These are phyloP conservation scores for Nipponacmea schrenckii DNA, from an alignment of 2,888 invertebrate genomes.

Conservation along the genomic window DNA sequence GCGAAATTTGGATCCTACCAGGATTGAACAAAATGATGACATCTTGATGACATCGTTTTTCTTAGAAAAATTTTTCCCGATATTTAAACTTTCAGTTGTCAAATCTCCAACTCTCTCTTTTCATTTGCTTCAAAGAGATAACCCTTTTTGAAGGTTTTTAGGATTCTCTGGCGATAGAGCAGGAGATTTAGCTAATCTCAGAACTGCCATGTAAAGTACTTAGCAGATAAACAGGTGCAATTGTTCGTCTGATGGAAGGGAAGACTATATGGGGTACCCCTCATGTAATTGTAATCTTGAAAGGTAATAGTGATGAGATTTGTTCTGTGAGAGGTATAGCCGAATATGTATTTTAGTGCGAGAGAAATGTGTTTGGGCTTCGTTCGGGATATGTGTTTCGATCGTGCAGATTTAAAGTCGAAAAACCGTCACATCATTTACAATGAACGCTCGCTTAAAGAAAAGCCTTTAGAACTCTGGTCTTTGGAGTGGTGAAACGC, in stretches of 20 bases:
- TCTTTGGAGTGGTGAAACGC: too few relatives aligned
- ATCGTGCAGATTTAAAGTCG: not conserved
- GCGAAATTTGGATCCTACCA: not conserved
- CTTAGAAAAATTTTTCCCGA: not conserved
- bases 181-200: too few relatives aligned
- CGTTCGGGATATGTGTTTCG: not conserved
- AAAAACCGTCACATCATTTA: not conserved
- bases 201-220: not conserved
- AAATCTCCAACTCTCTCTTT: not conserved
- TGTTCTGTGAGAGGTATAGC: not conserved
- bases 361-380: not conserved
- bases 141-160: not conserved
- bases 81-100: not conserved
- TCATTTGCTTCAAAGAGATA: not conserved
- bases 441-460: too few relatives aligned
- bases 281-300: not conserved
- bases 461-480: too few relatives aligned
- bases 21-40: not conserved
- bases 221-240: too few relatives aligned
- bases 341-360: not conserved
- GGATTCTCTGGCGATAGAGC: not conserved
- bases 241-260: not conserved
- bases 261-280: not conserved
- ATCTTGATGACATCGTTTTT: not conserved
- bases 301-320: not conserved